Conservation (phyloP, 2,113 vertebrate species). For the Toxotes chatareus region DNA sequence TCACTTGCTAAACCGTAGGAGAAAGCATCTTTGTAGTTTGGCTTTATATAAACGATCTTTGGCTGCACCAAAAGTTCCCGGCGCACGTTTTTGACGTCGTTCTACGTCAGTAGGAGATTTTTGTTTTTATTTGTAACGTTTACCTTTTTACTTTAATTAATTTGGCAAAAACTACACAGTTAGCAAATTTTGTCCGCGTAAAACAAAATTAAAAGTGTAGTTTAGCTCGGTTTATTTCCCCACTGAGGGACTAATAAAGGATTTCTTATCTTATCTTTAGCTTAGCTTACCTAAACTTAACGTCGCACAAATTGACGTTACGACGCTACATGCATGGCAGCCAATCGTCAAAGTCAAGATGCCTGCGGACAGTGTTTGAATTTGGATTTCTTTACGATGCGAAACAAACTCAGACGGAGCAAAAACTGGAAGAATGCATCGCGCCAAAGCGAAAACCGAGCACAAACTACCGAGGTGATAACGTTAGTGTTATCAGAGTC, state of each 20-base stretch:
- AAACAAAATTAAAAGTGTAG: background rate
- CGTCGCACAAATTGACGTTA: slow-evolving; percentile 41
- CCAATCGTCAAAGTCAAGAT: slow-evolving; percentile 35
- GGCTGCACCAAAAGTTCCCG: background rate
- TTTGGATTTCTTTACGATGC: slow-evolving; percentile 12
- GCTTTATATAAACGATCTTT: slow-evolving; percentile 43
- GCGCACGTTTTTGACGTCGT: slow-evolving; percentile 45
- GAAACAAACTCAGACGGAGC: slow-evolving; percentile 43
- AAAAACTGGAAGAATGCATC: background rate
- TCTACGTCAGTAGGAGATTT: too few species aligned
- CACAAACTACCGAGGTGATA: background rate
- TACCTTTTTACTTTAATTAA: accelerated
- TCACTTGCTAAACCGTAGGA: background rate
- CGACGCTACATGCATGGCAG: background rate
- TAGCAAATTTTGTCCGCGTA: accelerated
- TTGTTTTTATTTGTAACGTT: background rate
- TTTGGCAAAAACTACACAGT: accelerated
- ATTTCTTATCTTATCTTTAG: too few species aligned
- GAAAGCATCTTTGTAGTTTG: background rate
- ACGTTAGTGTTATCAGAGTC: slow-evolving; percentile 24
- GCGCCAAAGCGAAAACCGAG: accelerated
- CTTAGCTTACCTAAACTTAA: background rate
- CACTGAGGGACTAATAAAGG: too few species aligned
- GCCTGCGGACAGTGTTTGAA: background rate
- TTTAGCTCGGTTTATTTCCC: too few species aligned